Conservation (phyloP, 2,797 vertebrate species). For the Luscinia megarhynchos region DNA sequence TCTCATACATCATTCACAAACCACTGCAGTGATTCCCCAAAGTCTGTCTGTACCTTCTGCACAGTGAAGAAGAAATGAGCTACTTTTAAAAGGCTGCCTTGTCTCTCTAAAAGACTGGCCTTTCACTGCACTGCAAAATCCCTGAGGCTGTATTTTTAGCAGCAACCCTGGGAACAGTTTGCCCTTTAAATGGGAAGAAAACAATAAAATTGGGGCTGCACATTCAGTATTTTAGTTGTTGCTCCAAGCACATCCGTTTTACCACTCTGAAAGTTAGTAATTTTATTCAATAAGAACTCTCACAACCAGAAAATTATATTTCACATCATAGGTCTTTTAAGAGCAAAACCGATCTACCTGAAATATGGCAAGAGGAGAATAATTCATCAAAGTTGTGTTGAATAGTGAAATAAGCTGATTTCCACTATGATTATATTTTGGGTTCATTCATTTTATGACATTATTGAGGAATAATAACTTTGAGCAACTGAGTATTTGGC, state of each 20-base stretch:
- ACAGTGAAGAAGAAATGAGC: slow-evolving; percentile 10
- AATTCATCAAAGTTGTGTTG: neutral
- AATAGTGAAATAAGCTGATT: neutral
- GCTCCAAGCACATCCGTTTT: neutral
- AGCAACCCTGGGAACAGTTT: neutral
- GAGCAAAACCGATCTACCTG: neutral
- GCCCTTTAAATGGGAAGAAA: neutral
- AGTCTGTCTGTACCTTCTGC: slow-evolving; percentile 14
- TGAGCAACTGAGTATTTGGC: neutral
- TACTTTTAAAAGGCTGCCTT: neutral
- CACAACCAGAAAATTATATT: neutral
- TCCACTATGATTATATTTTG: neutral
- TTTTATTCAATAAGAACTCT: neutral
- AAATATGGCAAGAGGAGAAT: neutral
- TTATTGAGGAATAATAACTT: neutral
- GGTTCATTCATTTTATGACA: neutral
- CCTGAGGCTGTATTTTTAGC: neutral
- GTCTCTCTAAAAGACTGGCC: neutral
- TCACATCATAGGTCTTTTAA: neutral
- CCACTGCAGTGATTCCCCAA: slow-evolving; percentile 21
- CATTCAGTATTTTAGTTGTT: neutral
- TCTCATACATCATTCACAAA: slow-evolving; percentile 49
- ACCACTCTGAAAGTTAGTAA: neutral
- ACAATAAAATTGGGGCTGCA: neutral
- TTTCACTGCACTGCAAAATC: slow-evolving; percentile 4